Conservation (phyloP, 2,888 invertebrate species). For the Agapetus fuscipes region DNA sequence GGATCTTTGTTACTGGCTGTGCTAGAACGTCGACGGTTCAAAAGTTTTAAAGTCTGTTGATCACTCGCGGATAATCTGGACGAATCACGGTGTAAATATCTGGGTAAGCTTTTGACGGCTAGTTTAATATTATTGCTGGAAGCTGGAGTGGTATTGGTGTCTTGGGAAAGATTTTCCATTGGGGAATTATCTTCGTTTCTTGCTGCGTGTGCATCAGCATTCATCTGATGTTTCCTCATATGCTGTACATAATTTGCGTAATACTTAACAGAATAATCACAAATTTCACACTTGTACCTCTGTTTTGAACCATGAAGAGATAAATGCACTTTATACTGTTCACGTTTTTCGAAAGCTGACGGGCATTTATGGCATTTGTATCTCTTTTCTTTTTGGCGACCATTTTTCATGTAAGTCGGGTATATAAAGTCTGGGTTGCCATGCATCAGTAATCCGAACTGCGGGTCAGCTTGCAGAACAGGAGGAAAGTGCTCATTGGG, state of each 20-base stretch:
- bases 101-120: constrained; percentile 16
- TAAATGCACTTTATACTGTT: constrained; percentile 75
- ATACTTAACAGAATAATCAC: constrained; percentile 83
- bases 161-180: constrained; percentile 27
- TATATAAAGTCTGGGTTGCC: constrained; percentile 71
- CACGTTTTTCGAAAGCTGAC: constrained; percentile 76
- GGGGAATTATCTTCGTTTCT: constrained; percentile 28
- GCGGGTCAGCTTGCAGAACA: constrained; percentile 50
- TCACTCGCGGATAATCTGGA: constrained; percentile 51
- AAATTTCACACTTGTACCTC: constrained; percentile 70
- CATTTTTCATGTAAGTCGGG: constrained; percentile 64
- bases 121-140: constrained; percentile 28
- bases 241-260: constrained; percentile 79
- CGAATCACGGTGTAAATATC: constrained; percentile 32
- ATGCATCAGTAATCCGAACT: constrained; percentile 58
- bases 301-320: constrained; percentile 77
- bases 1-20: constrained; percentile 33
- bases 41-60: constrained; percentile 50
- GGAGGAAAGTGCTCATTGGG: constrained; percentile 46
- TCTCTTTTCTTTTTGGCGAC: constrained; percentile 62
- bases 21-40: constrained; percentile 45
- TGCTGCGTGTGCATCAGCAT: constrained; percentile 55
- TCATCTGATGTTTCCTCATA: constrained; percentile 66
- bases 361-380: constrained; percentile 82
- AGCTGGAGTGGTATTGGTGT: constrained; percentile 27